A percentile compares a stretch with the other conserved stretches of the same genome.
Conservation (phyloP, 2,113 vertebrate genomes). For the Semnornis frantzii region DNA sequence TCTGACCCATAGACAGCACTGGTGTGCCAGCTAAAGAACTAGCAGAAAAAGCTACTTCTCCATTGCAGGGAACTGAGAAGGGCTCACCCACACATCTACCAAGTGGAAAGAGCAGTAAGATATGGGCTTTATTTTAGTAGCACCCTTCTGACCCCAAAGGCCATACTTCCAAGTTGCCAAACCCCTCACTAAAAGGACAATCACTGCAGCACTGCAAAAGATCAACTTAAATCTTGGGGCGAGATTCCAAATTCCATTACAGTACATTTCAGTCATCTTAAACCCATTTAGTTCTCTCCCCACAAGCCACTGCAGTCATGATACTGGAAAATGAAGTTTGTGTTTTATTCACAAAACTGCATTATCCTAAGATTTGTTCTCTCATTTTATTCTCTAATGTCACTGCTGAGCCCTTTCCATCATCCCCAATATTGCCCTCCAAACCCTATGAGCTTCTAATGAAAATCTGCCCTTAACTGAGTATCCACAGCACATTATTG, state of each 20-base stretch:
- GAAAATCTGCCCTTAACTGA: background rate
- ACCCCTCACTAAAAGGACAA: background rate
- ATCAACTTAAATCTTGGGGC: background rate
- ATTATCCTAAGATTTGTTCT: background rate
- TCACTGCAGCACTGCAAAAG: background rate
- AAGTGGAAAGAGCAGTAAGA: background rate
- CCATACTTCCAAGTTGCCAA: background rate
- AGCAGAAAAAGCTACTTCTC: background rate
- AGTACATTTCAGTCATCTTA: background rate
- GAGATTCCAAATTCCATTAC: background rate
- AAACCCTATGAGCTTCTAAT: background rate
- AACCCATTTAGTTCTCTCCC: background rate
- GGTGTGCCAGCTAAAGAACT: background rate
- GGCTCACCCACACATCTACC: background rate
- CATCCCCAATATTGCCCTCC: background rate
- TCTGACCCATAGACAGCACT: slow-evolving; percentile 7
- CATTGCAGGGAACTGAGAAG: background rate
- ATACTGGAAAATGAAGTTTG: background rate
- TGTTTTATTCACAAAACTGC: background rate
- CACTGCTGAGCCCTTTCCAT: background rate
- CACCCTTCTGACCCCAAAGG: background rate
- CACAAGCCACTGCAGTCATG: background rate
- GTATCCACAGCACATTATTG: background rate
- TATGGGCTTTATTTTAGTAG: background rate
- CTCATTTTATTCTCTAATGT: background rate